Base-by-base conservation (phyloP, 2,113 vertebrate genomes). In the Phoenicopterus ruber region DNA sequence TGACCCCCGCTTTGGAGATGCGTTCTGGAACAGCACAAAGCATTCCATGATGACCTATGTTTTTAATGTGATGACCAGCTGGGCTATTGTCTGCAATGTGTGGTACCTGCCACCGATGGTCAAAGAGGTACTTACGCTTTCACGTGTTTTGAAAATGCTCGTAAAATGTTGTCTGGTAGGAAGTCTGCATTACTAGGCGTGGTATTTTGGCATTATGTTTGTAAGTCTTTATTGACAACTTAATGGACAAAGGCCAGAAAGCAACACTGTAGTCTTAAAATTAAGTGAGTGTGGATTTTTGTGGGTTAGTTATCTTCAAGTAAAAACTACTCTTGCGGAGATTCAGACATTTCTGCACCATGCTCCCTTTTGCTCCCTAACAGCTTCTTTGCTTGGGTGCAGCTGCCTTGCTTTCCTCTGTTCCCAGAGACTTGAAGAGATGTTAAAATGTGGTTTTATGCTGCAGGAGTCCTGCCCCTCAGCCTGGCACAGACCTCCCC, bases 31-130 rank as follows among this genome's bases (percentile, higher is more conserved):
- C 97, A 99, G 99, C 91, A 96, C 98, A 18, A 99, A 99, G 86
- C 97, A 98, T 96, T 99, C 98, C 92, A 97, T 99, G 79, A 98
- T 99, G 73, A 99, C 98, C 89, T 99, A 99, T 83, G 73, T 97
- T 81, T 98, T 99, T 61, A 97, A 99, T 36, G 97, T 98, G 94
- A 98, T 99, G 98, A 99, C 98, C 88, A 99, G 99, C 98, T 99
- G 99, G 99, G 99, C 99, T 86, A 97, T 99, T 11, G 99, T 99
- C 57, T 99, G 99, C 93, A 99, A 99, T 0, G 99, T 99, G 82
- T 99, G 99, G 99, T 99, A 99, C 96, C 97, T 99, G 71, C 99
- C 99, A 1, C 99, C 99, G 1, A 99, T 99, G 99, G 98, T 96
- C 67, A 98, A 96, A 97, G 98, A 99, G 99, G 99, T 99, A 96